Percentiles rank a stretch among this genome's conserved stretches.
Evolutionary conservation across 2,113 vertebrate genomes (phyloP).

Genomic region (Abramis brama): DNA sequence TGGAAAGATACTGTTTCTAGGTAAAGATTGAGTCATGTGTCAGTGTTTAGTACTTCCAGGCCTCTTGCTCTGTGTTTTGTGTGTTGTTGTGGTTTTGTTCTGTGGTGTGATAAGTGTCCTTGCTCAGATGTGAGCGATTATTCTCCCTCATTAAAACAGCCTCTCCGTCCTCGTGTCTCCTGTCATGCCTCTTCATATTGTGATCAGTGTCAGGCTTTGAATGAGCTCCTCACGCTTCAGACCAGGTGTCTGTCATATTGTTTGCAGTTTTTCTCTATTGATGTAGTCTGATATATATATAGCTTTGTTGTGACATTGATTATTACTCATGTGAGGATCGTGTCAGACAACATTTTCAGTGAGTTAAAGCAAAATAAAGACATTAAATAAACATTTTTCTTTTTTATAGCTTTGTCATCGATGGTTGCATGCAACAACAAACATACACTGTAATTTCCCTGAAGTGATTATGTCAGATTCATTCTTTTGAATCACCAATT

Average conservation of each 20-base stretch:
- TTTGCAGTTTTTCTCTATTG: not conserved
- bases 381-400: not conserved
- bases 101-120: not conserved
- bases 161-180: not conserved
- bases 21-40: not conserved
- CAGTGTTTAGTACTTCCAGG: too few relatives aligned
- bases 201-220: constrained; percentile 13
- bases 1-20: not conserved
- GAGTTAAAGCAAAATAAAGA: not conserved
- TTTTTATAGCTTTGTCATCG: not conserved
- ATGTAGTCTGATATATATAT: not conserved
- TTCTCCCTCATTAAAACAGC: constrained; percentile 10
- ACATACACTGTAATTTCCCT: not conserved
- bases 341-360: not conserved
- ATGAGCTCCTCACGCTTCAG: not conserved
- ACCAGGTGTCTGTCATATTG: not conserved
- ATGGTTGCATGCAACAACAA: not conserved
- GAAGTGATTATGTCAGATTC: not conserved
- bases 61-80: not conserved
- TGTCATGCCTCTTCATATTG: constrained; percentile 16
- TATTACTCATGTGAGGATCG: not conserved
- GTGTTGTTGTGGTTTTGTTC: constrained; percentile 1
- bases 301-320: not conserved
- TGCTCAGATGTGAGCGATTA: constrained; percentile 1
- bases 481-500: not conserved